Evolutionary conservation across 2,888 invertebrate genomes (phyloP), one percentile per base, ranked within the genome.

Genomic region (Leptodirus hochenwartii): DNA sequence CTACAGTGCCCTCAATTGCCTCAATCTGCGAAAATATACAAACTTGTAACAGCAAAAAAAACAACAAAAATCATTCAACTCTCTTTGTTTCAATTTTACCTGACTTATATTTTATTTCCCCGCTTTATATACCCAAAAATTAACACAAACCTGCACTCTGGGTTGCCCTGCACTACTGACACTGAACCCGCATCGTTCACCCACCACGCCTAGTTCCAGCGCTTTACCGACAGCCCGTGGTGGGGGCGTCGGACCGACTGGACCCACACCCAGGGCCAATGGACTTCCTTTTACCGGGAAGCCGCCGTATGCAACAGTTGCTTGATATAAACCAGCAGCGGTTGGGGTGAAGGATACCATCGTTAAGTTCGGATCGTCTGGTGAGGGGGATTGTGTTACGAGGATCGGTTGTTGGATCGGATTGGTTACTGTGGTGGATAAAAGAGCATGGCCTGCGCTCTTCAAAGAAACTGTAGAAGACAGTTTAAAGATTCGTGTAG

Each of bases 371-470:
- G 81, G 78, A 29, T 78, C 75, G 26, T 38, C 36, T 5, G 36
- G 29, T 13, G 81, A 62, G 12, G 64, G 61, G 24, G 60, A 66
- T 10, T 87, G 70, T 46, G 82, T 76, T 4, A 88, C 71, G 0
- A 85, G 79, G 17, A 93, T 59, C 34, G 73, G 72, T 43, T 81
- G 74, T 26, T 87, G 87, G 15, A 80, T 69, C 14, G 93, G 85
- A 39, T 85, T 81, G 23, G 84, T 78, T 23, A 88, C 84, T 24
- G 77, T 74, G 3, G 90, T 80, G 47, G 85, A 87, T 27, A 91
- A 53, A 43, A 87, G 84, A 2, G 85, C 85, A 29, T 76, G 65
- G 17, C 84, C 88, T 17, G 80, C 82, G 45, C 78, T 80, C 46
- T 72, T 76, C 37, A 75, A 74, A 47, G 75, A 75, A 43, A 81